phyloP scores from a whole-genome alignment of 2,113 vertebrate genomes.

The Colaptes auratus region DNA sequence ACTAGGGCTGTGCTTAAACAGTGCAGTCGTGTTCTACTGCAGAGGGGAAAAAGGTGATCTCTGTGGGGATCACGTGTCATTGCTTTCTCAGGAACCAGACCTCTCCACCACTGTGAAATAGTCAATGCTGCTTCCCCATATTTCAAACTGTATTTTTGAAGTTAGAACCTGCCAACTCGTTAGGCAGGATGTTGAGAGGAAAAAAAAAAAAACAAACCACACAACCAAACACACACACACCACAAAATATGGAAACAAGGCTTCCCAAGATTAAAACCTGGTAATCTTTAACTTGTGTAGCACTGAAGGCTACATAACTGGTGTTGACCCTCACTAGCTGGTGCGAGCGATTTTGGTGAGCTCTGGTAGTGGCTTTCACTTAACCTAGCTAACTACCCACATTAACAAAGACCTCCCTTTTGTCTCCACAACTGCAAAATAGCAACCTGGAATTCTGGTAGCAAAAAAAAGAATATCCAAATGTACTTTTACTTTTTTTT shows the following conservation, averaged over 20 bases:
- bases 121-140: neutral
- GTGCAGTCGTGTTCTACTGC: neutral
- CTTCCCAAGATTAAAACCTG: neutral
- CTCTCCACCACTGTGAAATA: neutral
- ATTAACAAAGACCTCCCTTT: neutral
- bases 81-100: neutral
- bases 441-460: neutral
- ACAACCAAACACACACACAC: neutral
- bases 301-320: neutral
- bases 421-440: neutral
- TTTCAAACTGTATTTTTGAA: neutral
- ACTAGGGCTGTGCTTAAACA: neutral
- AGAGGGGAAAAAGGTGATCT: neutral
- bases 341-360: neutral
- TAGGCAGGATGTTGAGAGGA: neutral
- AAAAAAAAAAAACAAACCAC: neutral
- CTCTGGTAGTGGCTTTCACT: neutral
- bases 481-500: neutral
- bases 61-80: neutral
- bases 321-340: neutral
- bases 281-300: constrained; percentile 25
- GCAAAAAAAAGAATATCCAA: neutral
- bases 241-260: neutral
- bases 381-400: neutral
- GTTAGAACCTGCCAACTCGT: neutral